Evolutionary conservation across 1,140 invertebrate species (phyloP).

Genomic region (Druon quercuslanigerum): DNA sequence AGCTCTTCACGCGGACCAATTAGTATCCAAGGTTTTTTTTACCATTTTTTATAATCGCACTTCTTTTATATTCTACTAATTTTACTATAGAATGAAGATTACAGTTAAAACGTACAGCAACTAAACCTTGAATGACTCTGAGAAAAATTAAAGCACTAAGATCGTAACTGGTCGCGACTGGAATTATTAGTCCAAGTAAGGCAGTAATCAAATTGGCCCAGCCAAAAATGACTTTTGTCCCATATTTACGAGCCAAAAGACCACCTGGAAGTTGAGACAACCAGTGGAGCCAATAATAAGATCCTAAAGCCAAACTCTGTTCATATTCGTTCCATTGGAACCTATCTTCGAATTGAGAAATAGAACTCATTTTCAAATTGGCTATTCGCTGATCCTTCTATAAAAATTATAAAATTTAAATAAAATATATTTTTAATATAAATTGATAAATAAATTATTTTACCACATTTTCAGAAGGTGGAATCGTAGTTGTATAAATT

Average conservation of each 20-base stretch:
- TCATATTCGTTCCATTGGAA: constrained; percentile 83
- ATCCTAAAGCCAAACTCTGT: constrained; percentile 82
- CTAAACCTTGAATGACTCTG: constrained; percentile 83
- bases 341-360: constrained; percentile 60
- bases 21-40: no score
- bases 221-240: constrained; percentile 84
- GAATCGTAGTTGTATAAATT: background rate
- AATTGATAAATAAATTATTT: no score
- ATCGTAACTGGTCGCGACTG: constrained; percentile 79
- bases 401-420: no score
- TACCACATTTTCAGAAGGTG: background rate
- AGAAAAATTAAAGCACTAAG: constrained; percentile 79
- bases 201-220: constrained; percentile 81
- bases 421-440: no score
- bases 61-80: no score
- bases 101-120: constrained; percentile 77
- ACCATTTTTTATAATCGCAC: no score
- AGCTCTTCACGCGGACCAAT: no score
- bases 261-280: constrained; percentile 85
- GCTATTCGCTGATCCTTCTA: background rate
- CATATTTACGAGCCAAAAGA: constrained; percentile 81
- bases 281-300: constrained; percentile 87
- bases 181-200: constrained; percentile 83
- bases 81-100: background rate
- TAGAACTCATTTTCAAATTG: background rate